Evolutionary conservation across 2,797 vertebrate species (phyloP), one percentile per base, ranked within the genome.

Genomic region (Microhierax caerulescens): DNA sequence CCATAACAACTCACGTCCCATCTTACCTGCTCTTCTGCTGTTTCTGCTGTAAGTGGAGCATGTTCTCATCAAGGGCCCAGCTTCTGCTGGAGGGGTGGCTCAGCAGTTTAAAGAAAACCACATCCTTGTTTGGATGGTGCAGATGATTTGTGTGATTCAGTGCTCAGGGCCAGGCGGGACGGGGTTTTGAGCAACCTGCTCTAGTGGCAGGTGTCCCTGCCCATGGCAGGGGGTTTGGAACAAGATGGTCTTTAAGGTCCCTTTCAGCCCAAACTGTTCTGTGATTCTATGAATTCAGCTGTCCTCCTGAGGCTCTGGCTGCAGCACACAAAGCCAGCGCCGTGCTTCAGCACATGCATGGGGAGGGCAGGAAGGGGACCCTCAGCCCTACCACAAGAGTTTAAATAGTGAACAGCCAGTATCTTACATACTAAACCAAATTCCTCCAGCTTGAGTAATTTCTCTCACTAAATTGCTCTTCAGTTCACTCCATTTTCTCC

Each of bases 81-180:
- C 53, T 82, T 28, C 27, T 53, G 27, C 63, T 12, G 45, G 39
- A 81, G 47, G 23, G 57, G 34, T 47, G 13, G 20, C 51, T 59
- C 3, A 3, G 7, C 17, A 7, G 5, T 12, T 34, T 22, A 21
- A 64, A 61, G 59, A 21, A 37, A 28, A 50, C 24, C 25, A 6
- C 27, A 34, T 16, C 37, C 60, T 7, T 11, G 14, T 20, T 19
- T 23, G 74, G n/a, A 8, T 3, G 30, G 37, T 8, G 50, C 11
- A 4, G 73, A 13, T 1, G 34, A 47, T 12, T 11, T 0, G 2
- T 7, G 45, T 30, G 4, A 7, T 21, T 13, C 45, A 14, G 43
- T 43, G 43, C 43, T 43, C 43, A 43, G 17, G 43, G 17, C 43
- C 43, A 43, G 43, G 43, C 17, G 19, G 43, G 43, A 43, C 4